Evolutionary conservation across 2,797 vertebrate genomes (phyloP).

Genomic region (Cetoscarus ocellatus): DNA sequence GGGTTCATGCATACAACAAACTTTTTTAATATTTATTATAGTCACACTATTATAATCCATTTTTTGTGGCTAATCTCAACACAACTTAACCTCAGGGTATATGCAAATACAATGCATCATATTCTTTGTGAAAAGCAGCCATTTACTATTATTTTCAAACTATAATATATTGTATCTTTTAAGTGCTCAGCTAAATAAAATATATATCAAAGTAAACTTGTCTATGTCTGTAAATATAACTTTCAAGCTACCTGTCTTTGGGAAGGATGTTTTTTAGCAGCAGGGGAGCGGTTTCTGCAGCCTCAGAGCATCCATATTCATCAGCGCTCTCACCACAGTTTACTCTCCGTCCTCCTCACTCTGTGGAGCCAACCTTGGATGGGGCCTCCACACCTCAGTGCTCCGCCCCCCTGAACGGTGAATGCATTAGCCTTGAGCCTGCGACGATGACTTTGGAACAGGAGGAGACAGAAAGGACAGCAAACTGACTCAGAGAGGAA

Average conservation of each 20-base stretch:
- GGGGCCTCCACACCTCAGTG: slow-evolving; percentile 43
- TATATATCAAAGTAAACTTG: too few relatives aligned
- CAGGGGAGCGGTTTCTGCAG: slow-evolving; percentile 9
- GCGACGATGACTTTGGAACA: slow-evolving; percentile 29
- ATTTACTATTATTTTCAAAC: too few relatives aligned
- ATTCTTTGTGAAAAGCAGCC: too few relatives aligned
- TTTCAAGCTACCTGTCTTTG: not conserved
- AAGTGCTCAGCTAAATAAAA: too few relatives aligned
- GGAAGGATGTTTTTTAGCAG: slow-evolving; percentile 11
- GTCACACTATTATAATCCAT: too few relatives aligned
- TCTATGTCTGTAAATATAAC: too few relatives aligned
- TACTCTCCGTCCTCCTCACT: slow-evolving; percentile 47
- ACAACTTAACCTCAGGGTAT: too few relatives aligned
- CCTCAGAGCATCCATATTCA: slow-evolving; percentile 67
- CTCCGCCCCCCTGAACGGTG: slow-evolving; percentile 14
- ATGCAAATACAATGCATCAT: too few relatives aligned
- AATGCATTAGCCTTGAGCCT: slow-evolving; percentile 60
- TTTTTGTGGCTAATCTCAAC: too few relatives aligned
- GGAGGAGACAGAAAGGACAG: slow-evolving; percentile 39
- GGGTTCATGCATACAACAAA: too few relatives aligned
- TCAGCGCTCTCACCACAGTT: slow-evolving; percentile 20
- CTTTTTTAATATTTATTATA: too few relatives aligned
- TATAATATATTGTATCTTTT: too few relatives aligned
- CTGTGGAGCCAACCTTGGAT: slow-evolving; percentile 63
- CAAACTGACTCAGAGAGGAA: slow-evolving; percentile 16